Evolutionary conservation across 2,113 vertebrate species (phyloP).

Genomic region (Aplodontia rufa): DNA sequence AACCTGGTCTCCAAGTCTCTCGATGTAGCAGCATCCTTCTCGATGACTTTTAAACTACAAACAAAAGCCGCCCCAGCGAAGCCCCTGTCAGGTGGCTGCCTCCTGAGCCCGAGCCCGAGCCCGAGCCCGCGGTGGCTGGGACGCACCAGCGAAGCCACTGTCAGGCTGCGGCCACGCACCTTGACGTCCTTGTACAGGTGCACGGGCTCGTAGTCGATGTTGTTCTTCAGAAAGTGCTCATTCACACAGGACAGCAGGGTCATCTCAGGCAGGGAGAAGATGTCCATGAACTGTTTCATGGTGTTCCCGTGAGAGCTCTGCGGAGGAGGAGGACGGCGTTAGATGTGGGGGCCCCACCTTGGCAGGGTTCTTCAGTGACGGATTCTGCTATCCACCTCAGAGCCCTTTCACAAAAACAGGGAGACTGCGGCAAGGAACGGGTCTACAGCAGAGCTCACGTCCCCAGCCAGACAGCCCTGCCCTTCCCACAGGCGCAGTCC

Average conservation of each 20-base stretch:
- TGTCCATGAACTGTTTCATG: constrained; percentile 99
- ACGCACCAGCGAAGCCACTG: no score
- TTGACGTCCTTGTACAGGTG: constrained; percentile 99
- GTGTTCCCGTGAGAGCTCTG: constrained; percentile 96
- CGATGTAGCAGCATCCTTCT: background rate
- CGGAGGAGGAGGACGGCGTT: background rate
- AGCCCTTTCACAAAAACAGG: background rate
- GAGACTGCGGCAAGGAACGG: no score
- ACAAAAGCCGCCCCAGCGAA: background rate
- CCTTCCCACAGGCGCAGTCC: fast-evolving
- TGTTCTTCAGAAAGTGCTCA: constrained; percentile 97
- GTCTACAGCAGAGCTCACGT: background rate
- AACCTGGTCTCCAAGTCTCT: background rate
- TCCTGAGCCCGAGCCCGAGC: no score
- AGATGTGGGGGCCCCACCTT: fast-evolving
- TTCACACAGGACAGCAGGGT: constrained; percentile 96
- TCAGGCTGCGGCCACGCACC: constrained; percentile 83
- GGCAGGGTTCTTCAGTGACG: background rate
- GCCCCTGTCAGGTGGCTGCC: no score
- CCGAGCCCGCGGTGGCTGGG: no score
- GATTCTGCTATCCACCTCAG: fast-evolving
- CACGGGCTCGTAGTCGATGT: constrained; percentile 97
- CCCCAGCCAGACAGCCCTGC: background rate
- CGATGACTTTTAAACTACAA: background rate
- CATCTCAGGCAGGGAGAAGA: constrained; percentile 99